These are phyloP conservation scores for Atta cephalotes DNA, from an alignment of 1,140 invertebrate genomes.

Conservation along the genomic window DNA sequence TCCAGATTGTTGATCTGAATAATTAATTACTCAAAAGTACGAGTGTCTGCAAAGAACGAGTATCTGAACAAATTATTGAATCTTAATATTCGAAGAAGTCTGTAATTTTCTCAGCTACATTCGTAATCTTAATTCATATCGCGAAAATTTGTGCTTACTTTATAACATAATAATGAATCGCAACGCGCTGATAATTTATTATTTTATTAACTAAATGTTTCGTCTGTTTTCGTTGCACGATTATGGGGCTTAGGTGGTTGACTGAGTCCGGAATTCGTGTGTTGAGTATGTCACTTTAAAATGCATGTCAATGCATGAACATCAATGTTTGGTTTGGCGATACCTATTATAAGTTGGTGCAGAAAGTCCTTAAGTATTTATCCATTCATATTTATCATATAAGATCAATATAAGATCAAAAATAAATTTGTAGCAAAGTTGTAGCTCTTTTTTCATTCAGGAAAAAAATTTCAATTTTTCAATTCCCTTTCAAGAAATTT, in stretches of 20 bases:
- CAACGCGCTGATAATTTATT: background rate
- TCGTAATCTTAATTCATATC: background rate
- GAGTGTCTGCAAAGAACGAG: no score
- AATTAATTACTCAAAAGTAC: no score
- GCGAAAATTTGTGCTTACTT: background rate
- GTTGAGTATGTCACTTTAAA: conserved; percentile 71
- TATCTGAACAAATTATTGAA: no score
- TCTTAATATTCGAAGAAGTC: no score
- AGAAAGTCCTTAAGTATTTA: background rate
- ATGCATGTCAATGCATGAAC: conserved; percentile 72
- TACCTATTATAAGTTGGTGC: background rate
- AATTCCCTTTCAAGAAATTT: background rate
- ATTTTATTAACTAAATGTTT: conserved; percentile 63
- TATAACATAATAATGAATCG: conserved; percentile 10
- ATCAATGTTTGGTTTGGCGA: conserved; percentile 4
- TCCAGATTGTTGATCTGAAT: background rate
- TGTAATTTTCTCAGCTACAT: background rate
- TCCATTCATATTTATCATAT: background rate
- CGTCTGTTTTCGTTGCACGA: conserved; percentile 78
- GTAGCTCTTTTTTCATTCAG: background rate
- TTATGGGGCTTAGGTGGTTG: conserved; percentile 84
- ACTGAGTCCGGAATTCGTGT: conserved; percentile 84
- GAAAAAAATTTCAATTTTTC: background rate
- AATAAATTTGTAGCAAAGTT: background rate
- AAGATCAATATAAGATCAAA: background rate